Conservation (phyloP, 2,888 invertebrate genomes). For the Strigamia maritima region DNA sequence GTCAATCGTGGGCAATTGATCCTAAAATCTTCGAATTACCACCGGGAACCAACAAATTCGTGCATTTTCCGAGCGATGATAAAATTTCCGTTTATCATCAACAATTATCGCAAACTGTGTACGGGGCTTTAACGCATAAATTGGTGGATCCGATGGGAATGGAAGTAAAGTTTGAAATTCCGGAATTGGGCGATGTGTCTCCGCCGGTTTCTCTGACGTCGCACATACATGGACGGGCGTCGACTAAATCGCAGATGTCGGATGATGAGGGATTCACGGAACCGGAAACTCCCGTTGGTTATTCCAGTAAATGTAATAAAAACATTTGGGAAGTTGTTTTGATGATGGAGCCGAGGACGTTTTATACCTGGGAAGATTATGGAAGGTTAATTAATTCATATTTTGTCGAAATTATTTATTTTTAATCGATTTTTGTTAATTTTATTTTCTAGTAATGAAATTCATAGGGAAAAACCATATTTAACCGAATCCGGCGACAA, state of each 20-base stretch:
- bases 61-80: neutral
- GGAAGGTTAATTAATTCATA: neutral
- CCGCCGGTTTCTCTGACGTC: neutral
- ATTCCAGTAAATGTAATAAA: neutral
- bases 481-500: neutral
- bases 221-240: neutral
- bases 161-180: neutral
- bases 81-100: neutral
- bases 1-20: neutral
- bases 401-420: no score
- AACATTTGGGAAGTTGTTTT: neutral
- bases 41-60: neutral
- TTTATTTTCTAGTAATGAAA: slow-evolving; percentile 2
- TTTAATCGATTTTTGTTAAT: neutral
- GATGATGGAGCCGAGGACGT: neutral
- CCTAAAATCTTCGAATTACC: neutral
- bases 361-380: neutral
- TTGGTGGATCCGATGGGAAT: neutral
- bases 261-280: neutral
- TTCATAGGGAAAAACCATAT: neutral
- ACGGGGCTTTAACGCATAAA: neutral
- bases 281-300: neutral
- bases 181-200: neutral
- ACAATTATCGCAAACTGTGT: neutral
- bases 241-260: neutral